A percentile compares a stretch with the other conserved stretches of the same genome.
phyloP scores from a whole-genome alignment of 2,113 vertebrate species.

The Hiodon alosoides region DNA sequence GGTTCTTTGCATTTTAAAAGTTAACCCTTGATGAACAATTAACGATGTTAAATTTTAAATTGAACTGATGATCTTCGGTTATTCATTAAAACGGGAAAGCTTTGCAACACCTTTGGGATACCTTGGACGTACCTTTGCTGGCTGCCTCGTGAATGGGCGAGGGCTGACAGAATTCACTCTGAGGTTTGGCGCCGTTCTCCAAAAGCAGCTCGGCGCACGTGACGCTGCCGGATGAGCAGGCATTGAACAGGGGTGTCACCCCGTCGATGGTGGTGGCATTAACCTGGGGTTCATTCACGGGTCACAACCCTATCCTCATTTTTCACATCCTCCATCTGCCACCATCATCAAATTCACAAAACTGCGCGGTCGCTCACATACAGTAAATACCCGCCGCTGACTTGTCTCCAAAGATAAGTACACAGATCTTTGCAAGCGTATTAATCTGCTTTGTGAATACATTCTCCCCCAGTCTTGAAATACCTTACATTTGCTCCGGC shows the following conservation, averaged over 20 bases:
- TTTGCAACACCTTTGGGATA: too few relatives aligned
- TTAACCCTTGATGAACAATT: neutral
- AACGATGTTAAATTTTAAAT: neutral
- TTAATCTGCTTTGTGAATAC: too few relatives aligned
- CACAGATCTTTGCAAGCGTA: neutral
- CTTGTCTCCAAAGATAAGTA: neutral
- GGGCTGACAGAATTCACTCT: slow-evolving; percentile 72
- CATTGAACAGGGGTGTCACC: slow-evolving; percentile 84
- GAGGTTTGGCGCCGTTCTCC: slow-evolving; percentile 82
- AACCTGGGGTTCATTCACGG: slow-evolving; percentile 59
- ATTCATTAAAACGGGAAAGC: too few relatives aligned
- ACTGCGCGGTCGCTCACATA: too few relatives aligned
- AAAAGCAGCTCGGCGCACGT: slow-evolving; percentile 79
- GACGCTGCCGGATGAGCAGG: slow-evolving; percentile 78
- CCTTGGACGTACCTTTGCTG: slow-evolving; percentile 71
- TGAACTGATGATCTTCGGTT: neutral
- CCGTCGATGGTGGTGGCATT: slow-evolving; percentile 88
- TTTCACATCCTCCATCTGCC: neutral
- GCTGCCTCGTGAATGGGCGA: slow-evolving; percentile 85
- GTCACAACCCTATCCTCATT: neutral
- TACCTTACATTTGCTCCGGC: slow-evolving; percentile 88
- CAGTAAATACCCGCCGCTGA: too few relatives aligned
- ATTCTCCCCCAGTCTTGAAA: neutral
- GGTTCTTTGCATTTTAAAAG: too few relatives aligned
- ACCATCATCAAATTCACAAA: neutral